Conservation (phyloP, 2,888 invertebrate species). For the Hypselothyrea guttata region DNA sequence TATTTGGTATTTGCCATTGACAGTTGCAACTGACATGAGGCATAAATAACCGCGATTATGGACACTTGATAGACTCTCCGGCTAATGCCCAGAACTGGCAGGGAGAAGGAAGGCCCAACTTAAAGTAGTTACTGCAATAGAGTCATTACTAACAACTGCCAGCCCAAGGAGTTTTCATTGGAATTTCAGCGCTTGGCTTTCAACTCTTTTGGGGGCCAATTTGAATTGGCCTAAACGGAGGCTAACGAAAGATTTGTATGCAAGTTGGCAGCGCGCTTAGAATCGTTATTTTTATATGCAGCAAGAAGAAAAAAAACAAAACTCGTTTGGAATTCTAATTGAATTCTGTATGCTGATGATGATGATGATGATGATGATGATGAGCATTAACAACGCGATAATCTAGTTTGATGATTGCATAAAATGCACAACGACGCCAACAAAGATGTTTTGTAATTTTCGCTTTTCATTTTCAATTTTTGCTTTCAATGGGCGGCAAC, state of each 20-base stretch:
- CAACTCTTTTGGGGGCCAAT: constrained; percentile 20
- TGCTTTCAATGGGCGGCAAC: constrained; percentile 46
- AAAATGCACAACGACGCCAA: constrained; percentile 20
- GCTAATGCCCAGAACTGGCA: no score
- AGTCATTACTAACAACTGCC: no score
- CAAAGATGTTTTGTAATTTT: constrained; percentile 46
- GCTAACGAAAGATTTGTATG: constrained; percentile 43
- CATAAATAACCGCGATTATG: constrained; percentile 14
- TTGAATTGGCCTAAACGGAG: constrained; percentile 28
- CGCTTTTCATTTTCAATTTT: constrained; percentile 57
- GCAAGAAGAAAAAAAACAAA: no score
- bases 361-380: constrained; percentile 32
- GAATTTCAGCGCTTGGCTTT: constrained; percentile 5
- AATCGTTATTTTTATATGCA: constrained; percentile 27
- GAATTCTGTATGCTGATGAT: constrained; percentile 41
- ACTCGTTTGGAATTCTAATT: constrained; percentile 57
- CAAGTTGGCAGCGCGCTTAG: constrained; percentile 50
- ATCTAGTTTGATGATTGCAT: constrained; percentile 43
- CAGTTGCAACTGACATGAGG: constrained; percentile 40
- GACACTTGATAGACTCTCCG: no score
- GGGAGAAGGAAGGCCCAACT: no score
- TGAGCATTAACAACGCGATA: constrained; percentile 2
- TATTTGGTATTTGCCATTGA: constrained; percentile 32
- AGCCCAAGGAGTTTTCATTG: no score
- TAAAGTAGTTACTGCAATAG: no score